Base-by-base conservation (phyloP, 1,140 invertebrate genomes). In the Rhagoletis zephyria region DNA sequence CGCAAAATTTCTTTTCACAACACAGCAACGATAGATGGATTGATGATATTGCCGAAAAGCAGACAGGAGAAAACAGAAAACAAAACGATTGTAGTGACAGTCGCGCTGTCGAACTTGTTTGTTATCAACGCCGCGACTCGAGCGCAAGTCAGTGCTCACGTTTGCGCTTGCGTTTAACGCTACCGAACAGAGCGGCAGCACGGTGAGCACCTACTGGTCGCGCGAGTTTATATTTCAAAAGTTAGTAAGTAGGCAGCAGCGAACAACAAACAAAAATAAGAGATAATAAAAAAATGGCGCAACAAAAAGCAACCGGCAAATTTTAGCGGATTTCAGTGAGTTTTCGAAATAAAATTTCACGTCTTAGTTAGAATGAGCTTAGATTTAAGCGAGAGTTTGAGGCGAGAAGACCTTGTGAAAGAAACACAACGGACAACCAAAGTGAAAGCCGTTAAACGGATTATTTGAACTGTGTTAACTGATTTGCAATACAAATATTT, bases 281-380 rank as follows among this genome's bases (percentile, higher is more conserved):
- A 74, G 10, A 48, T 40, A 81, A 81, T 48, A 16, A 81, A 81
- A n/a, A 63, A 81, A 51, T 63, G 12, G 19, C 85, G 85, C 59
- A 85, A 85, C 10, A 85, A 85, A 63, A 85, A 51, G 42, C 40
- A 19, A 61, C 87, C 60, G 59, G 87, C 51, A 56, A 86, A 87
- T 60, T 30, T 87, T 81, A 56, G 74, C 74, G n/a, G 16, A 61
- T 87, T 74, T 70, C 59, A 60, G 65, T 74, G 70, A 74, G 87
- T 77, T 30, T 89, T 89, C 65, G 88, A 89, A 91, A 92, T 92
- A 92, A 91, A 92, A 91, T 90, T 90, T 92, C 90, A 90, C 88
- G 89, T 89, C 89, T 89, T 89, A 88, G 88, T 91, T 90, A 92
- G 90, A 92, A 91, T 90, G 90, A 88, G 91, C 90, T 92, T 91